Evolutionary conservation across 2,113 vertebrate genomes (phyloP).

Genomic region (Dipodomys merriami): DNA sequence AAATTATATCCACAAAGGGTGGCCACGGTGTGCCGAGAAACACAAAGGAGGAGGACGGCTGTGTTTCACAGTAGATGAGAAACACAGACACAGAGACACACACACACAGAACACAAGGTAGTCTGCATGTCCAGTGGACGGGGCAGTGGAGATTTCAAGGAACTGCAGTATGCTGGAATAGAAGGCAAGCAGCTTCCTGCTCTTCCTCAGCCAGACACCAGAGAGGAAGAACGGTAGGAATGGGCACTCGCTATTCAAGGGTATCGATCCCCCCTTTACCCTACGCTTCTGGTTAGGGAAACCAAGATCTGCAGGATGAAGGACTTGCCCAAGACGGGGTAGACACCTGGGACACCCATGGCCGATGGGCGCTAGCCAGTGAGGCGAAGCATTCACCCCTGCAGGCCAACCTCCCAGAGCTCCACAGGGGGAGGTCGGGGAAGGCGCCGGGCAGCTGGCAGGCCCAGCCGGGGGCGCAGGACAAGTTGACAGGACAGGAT

Average conservation of each 20-base stretch:
- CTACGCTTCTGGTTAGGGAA: neutral
- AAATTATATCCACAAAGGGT: neutral
- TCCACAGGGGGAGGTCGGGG: neutral
- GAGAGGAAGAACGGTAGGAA: neutral
- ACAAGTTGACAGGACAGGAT: neutral
- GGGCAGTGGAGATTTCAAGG: neutral
- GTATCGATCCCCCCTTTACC: neutral
- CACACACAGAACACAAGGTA: neutral
- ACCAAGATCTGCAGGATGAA: neutral
- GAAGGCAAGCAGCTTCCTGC: neutral
- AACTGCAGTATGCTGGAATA: rapidly evolving
- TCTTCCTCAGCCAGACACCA: neutral
- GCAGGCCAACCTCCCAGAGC: slow-evolving; percentile 25
- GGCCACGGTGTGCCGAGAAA: neutral
- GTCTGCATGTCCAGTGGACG: neutral
- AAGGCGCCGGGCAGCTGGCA: neutral
- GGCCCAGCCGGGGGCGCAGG: neutral
- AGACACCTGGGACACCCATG: neutral
- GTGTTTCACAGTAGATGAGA: neutral
- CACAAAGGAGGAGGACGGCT: rapidly evolving
- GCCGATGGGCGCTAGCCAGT: neutral
- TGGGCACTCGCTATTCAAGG: neutral
- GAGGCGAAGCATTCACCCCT: neutral
- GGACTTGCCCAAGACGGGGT: neutral
- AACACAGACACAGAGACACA: neutral